Percentiles rank a stretch among this genome's conserved stretches.
Conservation (phyloP, 2,113 vertebrate genomes). For the Erpornis zantholeuca region DNA sequence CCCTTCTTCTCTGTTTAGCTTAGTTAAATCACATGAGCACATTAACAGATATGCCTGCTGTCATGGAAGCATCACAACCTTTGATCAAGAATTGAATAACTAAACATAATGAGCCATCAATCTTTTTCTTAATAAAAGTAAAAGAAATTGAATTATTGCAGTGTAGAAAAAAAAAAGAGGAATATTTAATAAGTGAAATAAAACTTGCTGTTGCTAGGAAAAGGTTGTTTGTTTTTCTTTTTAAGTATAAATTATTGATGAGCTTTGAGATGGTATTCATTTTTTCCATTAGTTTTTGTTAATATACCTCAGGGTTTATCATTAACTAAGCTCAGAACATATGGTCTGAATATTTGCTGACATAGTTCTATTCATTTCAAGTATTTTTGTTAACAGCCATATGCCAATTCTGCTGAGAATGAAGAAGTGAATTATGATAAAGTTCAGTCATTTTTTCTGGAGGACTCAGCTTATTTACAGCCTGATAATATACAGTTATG, state of each 20-base stretch:
- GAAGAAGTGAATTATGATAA: conserved; percentile 8
- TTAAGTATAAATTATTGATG: neutral
- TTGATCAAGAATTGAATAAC: neutral
- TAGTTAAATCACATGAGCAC: neutral
- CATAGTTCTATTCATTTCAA: neutral
- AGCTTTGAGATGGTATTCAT: neutral
- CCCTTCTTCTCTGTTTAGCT: neutral
- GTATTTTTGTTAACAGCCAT: neutral
- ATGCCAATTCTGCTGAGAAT: conserved; percentile 3
- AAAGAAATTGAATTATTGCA: neutral
- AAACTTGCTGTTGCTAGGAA: neutral
- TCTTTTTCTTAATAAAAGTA: neutral
- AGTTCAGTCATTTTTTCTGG: neutral
- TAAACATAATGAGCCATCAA: neutral
- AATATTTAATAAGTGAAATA: conserved; percentile 4
- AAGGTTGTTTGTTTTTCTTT: too few relatives aligned
- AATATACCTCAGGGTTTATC: neutral
- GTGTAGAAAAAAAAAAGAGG: neutral
- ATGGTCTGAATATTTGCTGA: conserved; percentile 25
- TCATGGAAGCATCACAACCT: neutral
- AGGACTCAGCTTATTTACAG: conserved; percentile 4
- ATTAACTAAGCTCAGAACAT: neutral
- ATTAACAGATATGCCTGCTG: neutral
- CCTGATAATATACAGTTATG: neutral
- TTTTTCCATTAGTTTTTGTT: conserved; percentile 19